Evolutionary conservation across 35 echinoderm and acorn worm genomes (phyloP), one percentile per base, ranked within the genome.

Genomic region (Ptychodera flava): DNA sequence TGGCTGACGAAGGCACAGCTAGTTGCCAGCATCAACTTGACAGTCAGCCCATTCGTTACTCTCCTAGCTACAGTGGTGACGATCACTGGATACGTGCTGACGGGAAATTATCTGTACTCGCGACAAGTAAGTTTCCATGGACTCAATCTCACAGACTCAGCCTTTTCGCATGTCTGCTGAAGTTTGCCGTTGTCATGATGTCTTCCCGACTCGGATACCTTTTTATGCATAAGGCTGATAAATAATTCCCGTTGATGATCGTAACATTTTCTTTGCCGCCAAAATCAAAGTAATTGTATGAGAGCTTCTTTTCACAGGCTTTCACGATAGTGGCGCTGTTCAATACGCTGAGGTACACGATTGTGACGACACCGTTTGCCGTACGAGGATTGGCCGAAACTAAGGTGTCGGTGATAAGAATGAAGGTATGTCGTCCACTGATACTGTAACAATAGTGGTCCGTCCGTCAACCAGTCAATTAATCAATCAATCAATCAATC

Each of bases 351-450:
- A 1, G 82, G 1, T 34, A 36, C 33, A 35, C 33, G 0, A 34
- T 83, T 12, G 37, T 83, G 35, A 36, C 82, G 1, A 83, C 82
- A 15, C 82, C 82, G 33, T 83, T 36, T 37, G 82, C 82, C 30
- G 37, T 83, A 34, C 34, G 37, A 83, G 82, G 82, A 83, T 16
- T 83, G 37, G 82, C 33, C 1, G 82, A 83, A 37, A 36, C 82
- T 30, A 36, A n/a, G 2, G 35, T 83, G 34, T 34, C 82, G 12
- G 82, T 36, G 37, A 83, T 36, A 36, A 83, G 82, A 83, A 83
- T 83, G 34, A 83, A 37, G 37, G 82, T 83, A 83, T 36, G 82
- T 37, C 0, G 35, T 14, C 33, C 15, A 77, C 75, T 15, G n/a
- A 77, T 77, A 77, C 15, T 77, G n/a, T 15, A 15, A 77, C 75